Base-by-base conservation (phyloP, 1,140 invertebrate species). In the Zaprionus tsacasi region DNA sequence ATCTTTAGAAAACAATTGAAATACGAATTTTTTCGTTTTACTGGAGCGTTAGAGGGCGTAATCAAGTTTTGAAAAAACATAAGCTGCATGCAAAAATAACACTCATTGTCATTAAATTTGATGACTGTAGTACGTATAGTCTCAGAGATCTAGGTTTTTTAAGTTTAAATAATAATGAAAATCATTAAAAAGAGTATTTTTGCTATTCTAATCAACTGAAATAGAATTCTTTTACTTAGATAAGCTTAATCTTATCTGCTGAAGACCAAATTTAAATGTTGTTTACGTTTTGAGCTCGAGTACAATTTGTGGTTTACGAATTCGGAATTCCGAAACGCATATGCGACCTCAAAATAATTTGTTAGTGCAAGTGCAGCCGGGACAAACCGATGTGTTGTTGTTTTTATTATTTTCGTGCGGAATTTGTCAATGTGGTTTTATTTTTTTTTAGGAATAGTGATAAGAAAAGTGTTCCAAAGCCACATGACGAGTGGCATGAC, bases 351-450 rank as follows among this genome's bases (percentile, higher is more conserved):
- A 50, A 50, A 45, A 25, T 48, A 35, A 17, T 25, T 21, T 15
- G 30, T 7, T 21, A n/a, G 25, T 40, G n/a, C n/a, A 45, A 43
- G 21, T 43, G 11, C 17, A 48, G 45, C 10, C 21, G 1, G 17
- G 17, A 25, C 45, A 21, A 0, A 7, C 1, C 17, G 3, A 10
- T 15, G 0, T 8, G 6, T 45, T 15, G n/a, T 15, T 45, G 40
- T 8, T 12, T 38, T 38, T 38, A 0, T 12, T 43, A 1, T 43
- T n/a, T 40, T n/a, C 13, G 6, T 13, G 1, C 38, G 2, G 15
- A 48, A 56, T 70, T 35, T 45, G 38, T 56, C 40, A 64, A 36
- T 64, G 70, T 54, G 35, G 43, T 45, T 67, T 25, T 45, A 15
- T 15, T 2, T 60, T 48, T 25, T 45, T 45, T 15, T 2, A n/a